Evolutionary conservation across 2,113 vertebrate species (phyloP), one percentile per base, ranked within the genome.

Genomic region (Eulacestoma nigropectus): DNA sequence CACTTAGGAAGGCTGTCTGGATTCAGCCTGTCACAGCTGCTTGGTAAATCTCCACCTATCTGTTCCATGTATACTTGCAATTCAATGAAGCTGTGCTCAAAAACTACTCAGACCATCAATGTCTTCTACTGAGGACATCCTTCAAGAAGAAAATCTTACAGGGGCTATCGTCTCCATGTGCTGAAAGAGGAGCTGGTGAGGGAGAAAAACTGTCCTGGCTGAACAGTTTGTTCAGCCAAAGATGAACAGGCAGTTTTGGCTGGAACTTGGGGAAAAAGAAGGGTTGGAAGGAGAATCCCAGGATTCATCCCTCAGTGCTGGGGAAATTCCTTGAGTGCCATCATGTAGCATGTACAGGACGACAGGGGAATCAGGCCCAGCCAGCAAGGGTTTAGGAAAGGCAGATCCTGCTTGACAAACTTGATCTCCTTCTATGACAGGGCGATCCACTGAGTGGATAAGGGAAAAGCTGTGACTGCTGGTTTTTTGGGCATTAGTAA

Each of bases 101-200:
- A 87, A 80, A 33, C 20, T 53, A 39, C 8, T 5, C 23, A 59
- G 46, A 63, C 2, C 3, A 6, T 57, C 10, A 44, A 29, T n/a
- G 22, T 52, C n/a, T 52, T 91, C 25, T 74, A 25, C 33, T 75
- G 21, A 73, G 0, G 5, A 55, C 13, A 30, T 50, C 41, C 16
- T 57, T 33, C 37, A 70, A 53, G 39, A 18, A 55, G 10, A 44
- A 77, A 81, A 49, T 39, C 32, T 33, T 53, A 27, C 14, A 35
- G 25, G 25, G 2, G 0, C 10, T 59, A 57, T 13, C 2, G 2
- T 26, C 19, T 18, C 12, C 13, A 10, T 6, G 6, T 16, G 11
- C 21, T 7, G 7, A 46, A 75, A 89, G 25, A 69, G 0, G 2
- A 86, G 14, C 4, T 3, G 3, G 4, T 15, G 18, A 29, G 21